Evolutionary conservation across 2,797 vertebrate genomes (phyloP).

Genomic region (Lacerta viridis): DNA sequence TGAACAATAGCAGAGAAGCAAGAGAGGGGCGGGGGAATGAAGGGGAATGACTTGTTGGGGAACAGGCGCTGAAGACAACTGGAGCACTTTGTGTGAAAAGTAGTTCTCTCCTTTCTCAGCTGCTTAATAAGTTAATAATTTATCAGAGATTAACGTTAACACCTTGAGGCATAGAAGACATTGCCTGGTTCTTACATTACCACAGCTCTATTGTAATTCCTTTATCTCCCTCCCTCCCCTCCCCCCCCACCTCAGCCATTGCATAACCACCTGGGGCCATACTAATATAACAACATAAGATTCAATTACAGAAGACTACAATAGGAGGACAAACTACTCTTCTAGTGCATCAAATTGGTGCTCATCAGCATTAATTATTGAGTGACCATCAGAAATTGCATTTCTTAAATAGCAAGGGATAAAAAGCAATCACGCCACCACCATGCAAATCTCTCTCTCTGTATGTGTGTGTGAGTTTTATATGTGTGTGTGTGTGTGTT

Average conservation of each 20-base stretch:
- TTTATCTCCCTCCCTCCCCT: constrained; percentile 76
- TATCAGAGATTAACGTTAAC: constrained; percentile 81
- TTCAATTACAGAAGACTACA: constrained; percentile 76
- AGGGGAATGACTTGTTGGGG: constrained; percentile 71
- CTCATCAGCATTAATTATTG: constrained; percentile 76
- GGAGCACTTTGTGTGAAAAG: constrained; percentile 73
- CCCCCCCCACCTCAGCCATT: constrained; percentile 71
- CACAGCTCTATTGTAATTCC: constrained; percentile 80
- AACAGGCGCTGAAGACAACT: constrained; percentile 64
- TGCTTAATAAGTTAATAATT: constrained; percentile 83
- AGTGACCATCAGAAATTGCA: constrained; percentile 60
- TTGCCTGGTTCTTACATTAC: constrained; percentile 79
- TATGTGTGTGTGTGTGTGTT: background rate
- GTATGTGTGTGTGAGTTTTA: too few species aligned
- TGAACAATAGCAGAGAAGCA: background rate
- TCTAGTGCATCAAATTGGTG: constrained; percentile 70
- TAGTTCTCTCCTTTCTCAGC: constrained; percentile 77
- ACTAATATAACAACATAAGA: constrained; percentile 76
- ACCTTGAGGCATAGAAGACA: constrained; percentile 80
- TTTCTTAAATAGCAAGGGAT: constrained; percentile 53
- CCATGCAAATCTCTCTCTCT: background rate
- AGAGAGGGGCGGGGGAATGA: background rate
- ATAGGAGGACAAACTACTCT: constrained; percentile 74
- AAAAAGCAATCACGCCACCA: constrained; percentile 45
- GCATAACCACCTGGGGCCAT: constrained; percentile 77